Evolutionary conservation across 2,797 vertebrate genomes (phyloP), one percentile per base, ranked within the genome.

Genomic region (Protonibea diacanthus): DNA sequence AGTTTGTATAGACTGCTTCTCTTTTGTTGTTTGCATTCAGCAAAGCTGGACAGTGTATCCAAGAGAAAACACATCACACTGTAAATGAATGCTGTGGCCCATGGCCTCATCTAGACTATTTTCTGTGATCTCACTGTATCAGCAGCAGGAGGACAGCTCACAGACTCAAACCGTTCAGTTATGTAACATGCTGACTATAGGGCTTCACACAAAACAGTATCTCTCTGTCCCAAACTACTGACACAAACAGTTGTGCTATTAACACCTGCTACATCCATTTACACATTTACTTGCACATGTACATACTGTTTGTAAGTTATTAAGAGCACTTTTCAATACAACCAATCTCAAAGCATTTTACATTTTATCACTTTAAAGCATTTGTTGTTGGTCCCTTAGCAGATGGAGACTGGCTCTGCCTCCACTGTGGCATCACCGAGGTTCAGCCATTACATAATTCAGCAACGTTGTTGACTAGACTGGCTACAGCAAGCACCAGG

Each of bases 171-270:
- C 42, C 5, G 14, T 81, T 74, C 76, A 12, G 45, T 89, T 91
- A 89, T 72, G 76, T 85, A 92, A 92, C 69, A 58, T 72, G 68
- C 82, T 88, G 82, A 90, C 80, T 81, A 57, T 60, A 67, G 74
- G 70, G 79, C 79, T 89, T 74, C 84, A 69, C 79, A 85, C 58
- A 56, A 77, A 67, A 80, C 77, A 78, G 52, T 77, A 56, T 75
- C 48, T 45, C 71, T 78, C 60, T 38, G 74, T 56, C 71, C 65
- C 53, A 9, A 38, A 65, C 51, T 17, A 33, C 56, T 52, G 29
- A 65, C 58, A 63, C 67, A 21, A 60, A 13, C 69, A 57, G 53
- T 42, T 66, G 60, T 18, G 49, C 21, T 38, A 3, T 25, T 11
- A 18, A 27, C 75, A 56, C 29, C 29, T 57, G 47, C 76, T 25